A percentile compares a stretch with the other conserved stretches of the same genome.
These are phyloP conservation scores for Caenorhabditis sp. DNA, from an alignment of 2,888 invertebrate species.

Conservation along the genomic window DNA sequence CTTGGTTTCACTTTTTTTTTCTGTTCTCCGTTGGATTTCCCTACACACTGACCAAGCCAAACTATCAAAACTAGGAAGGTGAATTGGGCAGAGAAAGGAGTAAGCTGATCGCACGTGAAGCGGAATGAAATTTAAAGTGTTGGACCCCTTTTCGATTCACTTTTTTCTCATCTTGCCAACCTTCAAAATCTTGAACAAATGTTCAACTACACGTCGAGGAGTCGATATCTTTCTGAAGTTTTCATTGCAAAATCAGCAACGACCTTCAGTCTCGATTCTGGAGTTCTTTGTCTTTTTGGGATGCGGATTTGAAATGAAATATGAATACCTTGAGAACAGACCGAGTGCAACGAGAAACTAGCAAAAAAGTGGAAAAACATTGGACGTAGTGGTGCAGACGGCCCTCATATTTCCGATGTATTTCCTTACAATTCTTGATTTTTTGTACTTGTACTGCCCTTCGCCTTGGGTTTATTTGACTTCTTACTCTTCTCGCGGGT, in stretches of 20 bases:
- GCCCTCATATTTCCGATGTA: conserved; percentile 43
- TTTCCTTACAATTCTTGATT: conserved; percentile 56
- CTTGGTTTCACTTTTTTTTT: conserved; percentile 4
- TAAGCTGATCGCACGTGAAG: conserved; percentile 52
- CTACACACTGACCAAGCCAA: conserved; percentile 19
- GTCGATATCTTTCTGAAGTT: not conserved
- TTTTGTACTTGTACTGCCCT: conserved; percentile 51
- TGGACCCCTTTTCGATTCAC: conserved; percentile 41
- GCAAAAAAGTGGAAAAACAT: conserved; percentile 5
- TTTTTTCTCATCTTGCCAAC: conserved; percentile 28
- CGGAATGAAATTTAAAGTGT: conserved; percentile 65
- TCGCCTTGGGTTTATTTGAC: conserved; percentile 30
- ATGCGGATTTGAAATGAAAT: conserved; percentile 39
- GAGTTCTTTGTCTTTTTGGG: not conserved
- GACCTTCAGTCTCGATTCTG: conserved; percentile 40
- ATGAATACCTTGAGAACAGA: conserved; percentile 63
- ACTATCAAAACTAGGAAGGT: conserved; percentile 49
- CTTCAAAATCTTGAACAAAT: conserved; percentile 49
- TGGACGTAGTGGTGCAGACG: conserved; percentile 28
- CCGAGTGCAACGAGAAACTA: conserved; percentile 13
- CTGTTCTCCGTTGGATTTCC: not conserved
- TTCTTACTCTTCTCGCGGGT: conserved; percentile 21
- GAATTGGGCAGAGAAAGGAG: conserved; percentile 37
- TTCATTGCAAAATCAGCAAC: conserved; percentile 1
- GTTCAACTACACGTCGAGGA: conserved; percentile 34